Conservation (phyloP, 1,140 invertebrate genomes). For the Drosophila yakuba region DNA sequence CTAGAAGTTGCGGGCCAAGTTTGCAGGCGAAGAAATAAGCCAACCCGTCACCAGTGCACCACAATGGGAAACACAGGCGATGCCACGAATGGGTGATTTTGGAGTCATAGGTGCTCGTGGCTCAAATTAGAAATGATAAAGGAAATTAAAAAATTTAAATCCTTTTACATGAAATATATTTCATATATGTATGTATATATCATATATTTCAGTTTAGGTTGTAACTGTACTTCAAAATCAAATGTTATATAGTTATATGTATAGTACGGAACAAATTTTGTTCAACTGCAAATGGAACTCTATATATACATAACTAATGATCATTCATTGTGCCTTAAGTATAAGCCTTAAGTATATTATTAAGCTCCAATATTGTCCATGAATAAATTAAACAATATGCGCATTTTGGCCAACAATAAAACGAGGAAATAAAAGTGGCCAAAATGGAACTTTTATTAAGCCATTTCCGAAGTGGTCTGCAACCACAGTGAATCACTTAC, state of each 20-base stretch:
- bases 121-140: neutral
- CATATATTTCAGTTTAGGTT: too few relatives aligned
- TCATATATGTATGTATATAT: too few relatives aligned
- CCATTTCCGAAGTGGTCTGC: conserved; percentile 33
- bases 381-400: neutral
- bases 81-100: conserved; percentile 16
- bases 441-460: conserved; percentile 10
- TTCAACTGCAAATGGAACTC: too few relatives aligned
- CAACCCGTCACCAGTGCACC: conserved; percentile 48
- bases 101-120: neutral
- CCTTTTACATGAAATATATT: too few relatives aligned
- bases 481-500: conserved; percentile 28
- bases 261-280: too few relatives aligned
- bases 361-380: neutral
- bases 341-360: neutral
- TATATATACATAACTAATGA: too few relatives aligned
- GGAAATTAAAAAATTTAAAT: neutral
- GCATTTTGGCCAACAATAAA: neutral
- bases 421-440: conserved; percentile 9
- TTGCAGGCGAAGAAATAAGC: conserved; percentile 22
- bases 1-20: conserved; percentile 34
- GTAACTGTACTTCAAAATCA: too few relatives aligned
- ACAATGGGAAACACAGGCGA: conserved; percentile 11
- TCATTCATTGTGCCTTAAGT: neutral
- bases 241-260: too few relatives aligned